phyloP scores from a whole-genome alignment of 2,888 invertebrate species.

The Tethea ocularis region DNA sequence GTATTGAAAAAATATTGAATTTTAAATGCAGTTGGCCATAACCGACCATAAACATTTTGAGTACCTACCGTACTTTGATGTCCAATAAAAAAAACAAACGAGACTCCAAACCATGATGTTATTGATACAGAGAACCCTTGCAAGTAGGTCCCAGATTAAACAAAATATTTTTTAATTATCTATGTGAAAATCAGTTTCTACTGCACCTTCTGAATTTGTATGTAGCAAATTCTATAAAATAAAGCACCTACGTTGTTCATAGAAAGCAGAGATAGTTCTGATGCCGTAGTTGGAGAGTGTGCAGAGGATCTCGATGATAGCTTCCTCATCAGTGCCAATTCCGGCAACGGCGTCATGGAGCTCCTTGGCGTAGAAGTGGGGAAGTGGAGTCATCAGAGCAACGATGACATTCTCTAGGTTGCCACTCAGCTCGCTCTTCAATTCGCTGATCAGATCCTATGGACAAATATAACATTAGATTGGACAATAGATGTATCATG shows the following conservation, averaged over 20 bases:
- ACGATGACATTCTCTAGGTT: slow-evolving; percentile 95
- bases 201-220: too few species aligned
- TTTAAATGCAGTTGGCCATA: neutral
- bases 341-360: slow-evolving; percentile 94
- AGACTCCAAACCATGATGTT: too few species aligned
- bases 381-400: slow-evolving; percentile 95
- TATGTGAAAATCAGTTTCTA: too few species aligned
- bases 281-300: slow-evolving; percentile 96
- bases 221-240: too few species aligned
- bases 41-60: neutral
- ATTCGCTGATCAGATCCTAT: slow-evolving; percentile 89
- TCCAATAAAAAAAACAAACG: neutral
- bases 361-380: slow-evolving; percentile 96
- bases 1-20: slow-evolving; percentile 19
- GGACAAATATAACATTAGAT: neutral
- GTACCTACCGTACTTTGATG: slow-evolving; percentile 16
- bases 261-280: slow-evolving; percentile 92
- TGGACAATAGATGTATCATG: neutral
- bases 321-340: slow-evolving; percentile 94
- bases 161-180: too few species aligned
- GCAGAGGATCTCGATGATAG: slow-evolving; percentile 96
- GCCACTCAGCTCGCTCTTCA: slow-evolving; percentile 95
- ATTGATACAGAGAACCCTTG: too few species aligned
- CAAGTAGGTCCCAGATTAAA: too few species aligned
- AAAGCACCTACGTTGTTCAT: slow-evolving; percentile 87